Evolutionary conservation across 2,888 invertebrate genomes (phyloP), one percentile per base, ranked within the genome.

Genomic region (Drosophila glabriapex): DNA sequence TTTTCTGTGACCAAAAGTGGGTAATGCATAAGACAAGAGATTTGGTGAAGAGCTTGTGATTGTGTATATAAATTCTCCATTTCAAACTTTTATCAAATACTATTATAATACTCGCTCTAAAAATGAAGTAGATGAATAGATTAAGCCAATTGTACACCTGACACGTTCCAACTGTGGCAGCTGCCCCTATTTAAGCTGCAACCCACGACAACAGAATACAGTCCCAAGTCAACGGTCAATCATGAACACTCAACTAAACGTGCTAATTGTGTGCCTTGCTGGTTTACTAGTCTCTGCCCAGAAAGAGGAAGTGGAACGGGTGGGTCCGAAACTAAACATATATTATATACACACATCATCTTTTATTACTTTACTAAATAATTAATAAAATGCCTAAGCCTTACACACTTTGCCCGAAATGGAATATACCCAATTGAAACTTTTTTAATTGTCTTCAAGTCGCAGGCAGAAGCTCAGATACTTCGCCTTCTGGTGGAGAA

Each of bases 161-260:
- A 49, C 68, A 80, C 80, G 80, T 68, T 49, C 63, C 31, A 37
- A 9, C 9, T 29, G 22, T 4, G 12, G 25, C 5, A 37, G 19
- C 41, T 31, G 19, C 4, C 50, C 54, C 71, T 85, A 85, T 58
- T 78, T 85, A 89, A 89, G 49, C 43, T 37, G 25, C 29, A 39
- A 50, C 55, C 61, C 22, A 29, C 14, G 41, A 22, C 39, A 41
- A 50, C 7, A 31, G 31, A 55, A 52, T 16, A 19, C 71, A 84
- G 82, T 82, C 43, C n/a, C 46, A 53, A 25, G 9, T 43, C 12
- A 46, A 52, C 60, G 53, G 41, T 69, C 58, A 60, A 53, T 52
- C 55, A 90, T 90, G 85, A 73, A 56, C 52, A 63, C 22, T 28
- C 63, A 56, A 54, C 1, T 75, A 28, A 25, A 71, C 16, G 41